phyloP scores from a whole-genome alignment of 2,113 vertebrate species.

The Coptodon bakossiorum region DNA sequence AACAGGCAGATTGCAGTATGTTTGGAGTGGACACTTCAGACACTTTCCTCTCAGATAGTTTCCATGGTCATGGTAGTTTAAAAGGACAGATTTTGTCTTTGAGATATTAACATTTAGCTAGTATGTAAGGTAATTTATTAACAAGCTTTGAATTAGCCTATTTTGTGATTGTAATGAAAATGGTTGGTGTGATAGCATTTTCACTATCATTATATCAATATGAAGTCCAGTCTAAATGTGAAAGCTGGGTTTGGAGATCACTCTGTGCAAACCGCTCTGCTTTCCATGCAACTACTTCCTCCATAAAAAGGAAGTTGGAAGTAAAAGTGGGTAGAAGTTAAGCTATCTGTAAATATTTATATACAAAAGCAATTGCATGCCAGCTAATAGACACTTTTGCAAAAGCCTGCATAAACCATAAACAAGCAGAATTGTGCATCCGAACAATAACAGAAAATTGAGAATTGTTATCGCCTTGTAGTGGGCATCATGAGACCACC shows the following conservation, averaged over 20 bases:
- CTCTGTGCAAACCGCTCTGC: neutral
- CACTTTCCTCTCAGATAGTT: neutral
- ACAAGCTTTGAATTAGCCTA: neutral
- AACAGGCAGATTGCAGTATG: neutral
- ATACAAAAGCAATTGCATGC: neutral
- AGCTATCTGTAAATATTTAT: neutral
- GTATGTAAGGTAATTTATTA: neutral
- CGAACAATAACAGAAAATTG: neutral
- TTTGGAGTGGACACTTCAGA: neutral
- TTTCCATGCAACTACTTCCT: neutral
- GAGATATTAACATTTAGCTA: neutral
- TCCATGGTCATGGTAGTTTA: neutral
- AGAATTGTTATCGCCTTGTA: neutral
- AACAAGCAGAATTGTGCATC: neutral
- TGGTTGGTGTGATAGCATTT: neutral
- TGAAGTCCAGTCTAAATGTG: neutral
- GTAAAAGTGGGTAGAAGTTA: neutral
- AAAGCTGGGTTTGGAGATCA: neutral
- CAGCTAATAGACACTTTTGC: neutral
- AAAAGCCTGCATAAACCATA: neutral
- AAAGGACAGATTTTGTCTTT: neutral
- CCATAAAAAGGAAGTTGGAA: neutral
- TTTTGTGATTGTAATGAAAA: neutral
- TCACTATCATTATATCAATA: neutral
- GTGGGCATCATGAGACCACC: constrained; percentile 5